Evolutionary conservation across 2,113 vertebrate genomes (phyloP), one percentile per base, ranked within the genome.

Genomic region (Tangachromis dhanisi): DNA sequence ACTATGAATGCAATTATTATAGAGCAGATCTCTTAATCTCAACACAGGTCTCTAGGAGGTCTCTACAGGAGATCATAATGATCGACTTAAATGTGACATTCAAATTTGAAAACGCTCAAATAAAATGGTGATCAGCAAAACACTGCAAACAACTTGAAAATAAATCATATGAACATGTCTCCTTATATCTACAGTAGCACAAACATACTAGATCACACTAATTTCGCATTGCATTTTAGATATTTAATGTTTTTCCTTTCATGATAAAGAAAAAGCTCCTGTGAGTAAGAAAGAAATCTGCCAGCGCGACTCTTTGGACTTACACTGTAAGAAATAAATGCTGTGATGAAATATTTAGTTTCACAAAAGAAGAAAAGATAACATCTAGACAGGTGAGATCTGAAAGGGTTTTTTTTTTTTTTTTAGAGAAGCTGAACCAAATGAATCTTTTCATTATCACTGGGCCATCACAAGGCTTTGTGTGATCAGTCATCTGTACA

Each of bases 41-140:
- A 61, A 0, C 29, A 17, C 3, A 61, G 2, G 14, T 33, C 14
- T 31, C 0, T 61, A 61, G n/a, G n/a, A n/a, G n/a, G n/a, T n/a
- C n/a, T 55, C 57, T 59, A 2, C 31, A 3, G 0, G 33, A 66
- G 33, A 66, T 35, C 31, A 66, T 7, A 66, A 35, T 38, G 17
- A 33, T 2, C 0, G 29, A 38, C 61, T 38, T 2, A 35, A 63
- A 35, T n/a, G 10, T n/a, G 10, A n/a, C 61, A 11, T 35, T 35
- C 33, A 66, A 38, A n/a, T 66, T 35, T 66, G 33, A 66, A 38
- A 2, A n/a, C 0, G 11, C 19, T 66, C 1, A 66, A 66, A 66
- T 35, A 35, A 35, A 66, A 7, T 17, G 6, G 61, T 66, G 31
- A 35, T 3, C 61, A 35, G 6, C 2, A 66, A 66, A 7, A 3